Evolutionary conservation across 2,888 invertebrate genomes (phyloP), one percentile per base, ranked within the genome.

Genomic region (Drosophila stalkeri): DNA sequence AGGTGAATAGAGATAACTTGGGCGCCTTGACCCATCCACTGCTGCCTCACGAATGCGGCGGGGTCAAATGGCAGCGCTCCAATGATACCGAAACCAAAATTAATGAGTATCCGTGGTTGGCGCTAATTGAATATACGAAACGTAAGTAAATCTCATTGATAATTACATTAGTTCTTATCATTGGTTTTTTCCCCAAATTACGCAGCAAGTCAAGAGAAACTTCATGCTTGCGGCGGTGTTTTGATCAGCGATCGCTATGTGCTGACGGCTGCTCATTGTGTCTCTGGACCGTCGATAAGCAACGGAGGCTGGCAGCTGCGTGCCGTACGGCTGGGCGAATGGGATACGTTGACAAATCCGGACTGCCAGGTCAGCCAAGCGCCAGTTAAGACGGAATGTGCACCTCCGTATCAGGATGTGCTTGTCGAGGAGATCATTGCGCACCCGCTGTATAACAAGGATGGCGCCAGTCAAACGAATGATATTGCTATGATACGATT

Each of bases 181-280:
- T 12, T 55, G n/a, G 12, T 31, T 39, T 16, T 52, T 55, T 41
- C 16, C 47, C 47, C n/a, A 51, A 51, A 43, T 64, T 23, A 37
- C 47, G 11, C 56, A 86, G 86, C 68, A 12, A 68, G 55, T 18
- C 59, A 78, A 44, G 75, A 81, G 33, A 85, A 85, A 61, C 37
- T 86, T 37, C 86, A 87, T n/a, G 86, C 75, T 14, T 87, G 86
- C 18, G 88, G 79, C n/a, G 90, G 86, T 0, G 88, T 77, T 27
- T 63, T 87, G 39, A 87, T 87, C 54, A 87, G 81, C 62, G 59
- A 66, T 2, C 82, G 86, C 8, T 87, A 87, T 61, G 63, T 82
- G 1, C 37, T 87, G 14, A 87, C 90, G 2, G 86, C 88, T 8
- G 86, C 77, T 5, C 86, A 87, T 41, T 87, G 86, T 41, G 57